Percentiles rank a stretch among this genome's conserved stretches.
Conservation (phyloP, 2,888 invertebrate species). For the Allacma fusca region DNA sequence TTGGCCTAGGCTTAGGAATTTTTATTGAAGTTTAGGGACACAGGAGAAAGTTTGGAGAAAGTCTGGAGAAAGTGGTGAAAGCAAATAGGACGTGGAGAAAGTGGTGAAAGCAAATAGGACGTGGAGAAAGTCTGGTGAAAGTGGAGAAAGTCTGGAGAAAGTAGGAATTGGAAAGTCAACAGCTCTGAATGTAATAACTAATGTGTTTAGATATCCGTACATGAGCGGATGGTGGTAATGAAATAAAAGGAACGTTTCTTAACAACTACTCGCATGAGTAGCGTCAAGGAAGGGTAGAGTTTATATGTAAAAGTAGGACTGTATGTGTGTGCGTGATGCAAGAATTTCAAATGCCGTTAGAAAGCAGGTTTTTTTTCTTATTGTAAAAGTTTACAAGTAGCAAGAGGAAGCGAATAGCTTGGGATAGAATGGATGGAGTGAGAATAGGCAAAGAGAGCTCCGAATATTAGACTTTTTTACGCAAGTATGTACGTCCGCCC, state of each 20-base stretch:
- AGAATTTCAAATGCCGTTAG: slow-evolving; percentile 32
- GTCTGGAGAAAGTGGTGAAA: no score
- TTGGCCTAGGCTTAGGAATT: no score
- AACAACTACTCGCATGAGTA: slow-evolving; percentile 19
- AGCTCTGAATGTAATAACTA: slow-evolving; percentile 2
- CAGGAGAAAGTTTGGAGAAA: no score
- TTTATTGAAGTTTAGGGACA: no score
- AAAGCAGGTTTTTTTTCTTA: slow-evolving; percentile 22
- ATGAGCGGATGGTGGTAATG: slow-evolving; percentile 31
- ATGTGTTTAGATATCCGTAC: background rate
- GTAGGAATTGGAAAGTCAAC: background rate
- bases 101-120: background rate
- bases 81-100: background rate
- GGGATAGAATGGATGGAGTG: slow-evolving; percentile 40
- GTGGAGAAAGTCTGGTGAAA: background rate
- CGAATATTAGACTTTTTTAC: slow-evolving; percentile 21
- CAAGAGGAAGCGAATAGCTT: slow-evolving; percentile 24
- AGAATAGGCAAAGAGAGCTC: slow-evolving; percentile 40
- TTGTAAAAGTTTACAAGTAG: slow-evolving; percentile 17
- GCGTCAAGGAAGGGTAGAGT: background rate
- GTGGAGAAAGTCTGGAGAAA: slow-evolving; percentile 4
- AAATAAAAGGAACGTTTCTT: slow-evolving; percentile 36
- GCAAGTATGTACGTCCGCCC: no score
- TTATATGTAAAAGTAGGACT: background rate
- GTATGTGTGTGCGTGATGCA: slow-evolving; percentile 27